Conservation (phyloP, 2,113 vertebrate species). For the Zosterops pallidus region DNA sequence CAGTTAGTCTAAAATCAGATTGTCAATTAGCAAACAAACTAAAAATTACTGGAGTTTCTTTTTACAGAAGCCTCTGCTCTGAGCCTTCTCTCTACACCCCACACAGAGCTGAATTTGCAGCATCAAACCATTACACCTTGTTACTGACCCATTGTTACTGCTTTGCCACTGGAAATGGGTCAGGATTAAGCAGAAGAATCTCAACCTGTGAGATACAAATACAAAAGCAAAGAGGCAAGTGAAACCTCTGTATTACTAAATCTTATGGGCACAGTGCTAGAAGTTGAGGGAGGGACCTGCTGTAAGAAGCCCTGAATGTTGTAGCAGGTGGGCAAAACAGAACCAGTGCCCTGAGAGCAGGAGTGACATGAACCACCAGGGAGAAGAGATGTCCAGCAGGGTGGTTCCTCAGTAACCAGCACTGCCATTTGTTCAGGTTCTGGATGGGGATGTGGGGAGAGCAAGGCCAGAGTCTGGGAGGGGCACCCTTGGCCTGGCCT, state of each 20-base stretch:
- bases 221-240: background rate
- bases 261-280: background rate
- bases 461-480: no score
- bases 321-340: background rate
- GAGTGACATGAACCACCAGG: background rate
- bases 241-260: background rate
- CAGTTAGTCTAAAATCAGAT: background rate
- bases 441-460: background rate
- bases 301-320: background rate
- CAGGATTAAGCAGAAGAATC: background rate
- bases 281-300: background rate
- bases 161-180: background rate
- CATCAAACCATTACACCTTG: background rate
- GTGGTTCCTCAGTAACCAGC: background rate
- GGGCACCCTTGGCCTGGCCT: background rate
- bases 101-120: background rate
- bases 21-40: background rate
- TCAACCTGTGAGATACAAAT: background rate
- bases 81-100: no score
- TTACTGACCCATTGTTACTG: background rate
- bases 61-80: no score
- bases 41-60: background rate
- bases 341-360: background rate
- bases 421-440: background rate
- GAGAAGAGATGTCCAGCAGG: rapidly evolving